These are phyloP conservation scores for Melinaea marsaeus DNA, from an alignment of 2,888 invertebrate genomes.

Conservation along the genomic window DNA sequence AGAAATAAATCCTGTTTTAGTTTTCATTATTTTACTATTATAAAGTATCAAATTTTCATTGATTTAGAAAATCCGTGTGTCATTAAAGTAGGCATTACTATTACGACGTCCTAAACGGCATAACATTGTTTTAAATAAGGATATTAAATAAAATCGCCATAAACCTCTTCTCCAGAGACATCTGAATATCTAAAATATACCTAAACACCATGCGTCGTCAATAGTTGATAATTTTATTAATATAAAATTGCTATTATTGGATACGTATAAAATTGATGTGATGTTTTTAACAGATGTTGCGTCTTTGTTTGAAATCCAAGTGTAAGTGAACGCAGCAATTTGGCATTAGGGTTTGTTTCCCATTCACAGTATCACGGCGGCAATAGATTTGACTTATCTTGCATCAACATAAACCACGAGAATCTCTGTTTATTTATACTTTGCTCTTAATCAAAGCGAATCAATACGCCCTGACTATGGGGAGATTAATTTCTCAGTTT, in stretches of 20 bases:
- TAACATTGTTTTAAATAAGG: not conserved
- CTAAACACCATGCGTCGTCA: slow-evolving; percentile 29
- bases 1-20: no score
- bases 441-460: not conserved
- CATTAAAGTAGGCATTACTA: no score
- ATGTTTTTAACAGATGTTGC: slow-evolving; percentile 14
- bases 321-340: slow-evolving; percentile 36
- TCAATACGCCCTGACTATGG: not conserved
- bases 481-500: not conserved
- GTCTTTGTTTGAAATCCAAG: slow-evolving; percentile 34
- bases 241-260: slow-evolving; percentile 9
- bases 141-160: slow-evolving; percentile 20
- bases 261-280: slow-evolving; percentile 6
- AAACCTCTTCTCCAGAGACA: slow-evolving; percentile 28
- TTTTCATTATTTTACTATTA: no score
- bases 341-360: slow-evolving; percentile 33
- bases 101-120: no score
- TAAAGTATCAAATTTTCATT: no score
- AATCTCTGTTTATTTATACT: slow-evolving; percentile 25
- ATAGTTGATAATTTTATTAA: slow-evolving; percentile 7
- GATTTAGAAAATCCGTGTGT: no score
- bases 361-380: slow-evolving; percentile 40
- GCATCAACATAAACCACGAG: slow-evolving; percentile 45
- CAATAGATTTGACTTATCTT: slow-evolving; percentile 52
- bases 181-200: slow-evolving; percentile 30